Base-by-base conservation (phyloP, 2,888 invertebrate genomes). In the Latrodectus hesperus region DNA sequence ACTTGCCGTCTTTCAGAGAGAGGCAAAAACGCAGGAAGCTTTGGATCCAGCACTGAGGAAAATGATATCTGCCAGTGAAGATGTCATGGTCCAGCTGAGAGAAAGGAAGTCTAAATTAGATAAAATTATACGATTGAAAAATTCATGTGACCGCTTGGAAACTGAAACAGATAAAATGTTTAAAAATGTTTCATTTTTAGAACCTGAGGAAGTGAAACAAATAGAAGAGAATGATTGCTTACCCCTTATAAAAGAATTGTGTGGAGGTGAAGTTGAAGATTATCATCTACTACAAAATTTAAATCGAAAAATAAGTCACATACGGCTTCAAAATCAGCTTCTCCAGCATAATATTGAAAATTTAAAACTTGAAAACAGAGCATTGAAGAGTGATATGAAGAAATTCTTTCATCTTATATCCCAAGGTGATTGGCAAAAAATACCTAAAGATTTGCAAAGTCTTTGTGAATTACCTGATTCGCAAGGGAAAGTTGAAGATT, bases 321-420 rank as follows among this genome's bases (percentile, higher is more conserved):
- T 87, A 26, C 67, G 81, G 22, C 22, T 87, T 17, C 81, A 87
- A 60, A 87, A 81, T 67, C 77, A 67, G 12, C 68, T 65, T 22
- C 52, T 87, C 16, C 76, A 73, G 17, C 55, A 60, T n/a, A 80
- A 87, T 17, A 76, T 81, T 52, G 76, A 87, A 22, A 81, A 67
- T 17, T 76, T 87, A 6, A 81, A 67, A 60, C 4, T 82, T 2
- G 77, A 87, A 10, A 73, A 73, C 2, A 87, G 67, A 77, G 72
- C 86, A 11, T 51, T 81, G 26, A 81, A 55, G 38, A 81, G 81
- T n/a, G 86, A 82, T 22, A 87, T 87, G 86, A 87, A 81, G 17
- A 87, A 81, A 51, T 87, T 72, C 26, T 64, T 87, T 22, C 71
- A 72, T 51, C 75, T 76, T 12, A 87, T 87, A 49, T 68, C 81